Percentiles rank a stretch among this genome's conserved stretches.
These are phyloP conservation scores for Reinhardtius hippoglossoides DNA, from an alignment of 2,113 vertebrate species.

Conservation along the genomic window DNA sequence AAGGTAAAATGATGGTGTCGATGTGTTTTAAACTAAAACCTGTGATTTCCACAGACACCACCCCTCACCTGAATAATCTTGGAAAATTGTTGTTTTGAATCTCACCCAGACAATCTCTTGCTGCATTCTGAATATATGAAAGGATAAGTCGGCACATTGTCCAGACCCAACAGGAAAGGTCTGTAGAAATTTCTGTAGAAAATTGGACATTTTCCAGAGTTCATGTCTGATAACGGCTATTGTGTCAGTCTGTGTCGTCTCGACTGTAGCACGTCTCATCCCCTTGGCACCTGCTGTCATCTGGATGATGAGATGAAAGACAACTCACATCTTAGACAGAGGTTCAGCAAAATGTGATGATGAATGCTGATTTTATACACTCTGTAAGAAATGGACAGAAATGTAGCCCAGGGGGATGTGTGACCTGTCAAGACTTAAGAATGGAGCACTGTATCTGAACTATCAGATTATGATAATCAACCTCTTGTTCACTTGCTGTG, in stretches of 20 bases:
- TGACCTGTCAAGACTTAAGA: slow-evolving; percentile 54
- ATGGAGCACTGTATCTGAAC: slow-evolving; percentile 29
- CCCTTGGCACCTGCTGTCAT: slow-evolving; percentile 59
- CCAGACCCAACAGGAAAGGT: neutral
- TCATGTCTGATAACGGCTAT: neutral
- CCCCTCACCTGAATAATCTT: too few species aligned
- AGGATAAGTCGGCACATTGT: neutral
- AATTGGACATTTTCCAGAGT: neutral
- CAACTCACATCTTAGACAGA: slow-evolving; percentile 57
- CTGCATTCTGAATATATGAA: neutral
- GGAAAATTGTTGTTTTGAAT: too few species aligned
- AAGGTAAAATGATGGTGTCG: too few species aligned
- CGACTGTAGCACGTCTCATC: slow-evolving; percentile 37
- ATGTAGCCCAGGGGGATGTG: slow-evolving; percentile 43
- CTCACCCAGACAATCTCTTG: too few species aligned
- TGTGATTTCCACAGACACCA: too few species aligned
- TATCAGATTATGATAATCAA: slow-evolving; percentile 67
- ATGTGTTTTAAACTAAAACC: too few species aligned
- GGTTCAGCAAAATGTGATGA: slow-evolving; percentile 54
- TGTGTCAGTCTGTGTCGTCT: slow-evolving; percentile 33
- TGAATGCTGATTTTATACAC: slow-evolving; percentile 66
- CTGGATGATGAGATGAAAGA: slow-evolving; percentile 64
- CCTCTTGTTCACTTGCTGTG: slow-evolving; percentile 41
- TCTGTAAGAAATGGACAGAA: slow-evolving; percentile 47
- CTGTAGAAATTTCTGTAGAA: neutral